Evolutionary conservation across 1,140 invertebrate species (phyloP), one percentile per base, ranked within the genome.

Genomic region (Drosophila paulistorum): DNA sequence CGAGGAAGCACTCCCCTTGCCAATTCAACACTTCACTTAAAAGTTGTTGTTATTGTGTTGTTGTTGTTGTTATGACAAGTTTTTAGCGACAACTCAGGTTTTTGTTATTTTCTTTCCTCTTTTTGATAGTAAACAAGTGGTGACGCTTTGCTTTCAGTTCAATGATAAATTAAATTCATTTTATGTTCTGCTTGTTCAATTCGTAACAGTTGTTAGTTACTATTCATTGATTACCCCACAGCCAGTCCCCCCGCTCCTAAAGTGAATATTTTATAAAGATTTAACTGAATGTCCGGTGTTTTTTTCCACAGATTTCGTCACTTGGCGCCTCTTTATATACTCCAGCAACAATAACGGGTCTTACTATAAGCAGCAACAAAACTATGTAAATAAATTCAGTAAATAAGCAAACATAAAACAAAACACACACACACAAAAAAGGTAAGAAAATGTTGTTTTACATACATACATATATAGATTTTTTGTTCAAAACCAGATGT

Each of bases 111-210:
- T 39, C 3, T 13, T 39, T 68, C 78, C 57, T 81, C 75, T 78
- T 67, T 67, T 61, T 68, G 54, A 76, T 71, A 67, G 80, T 80
- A 77, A 83, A 83, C 84, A 89, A 87, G 79, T 77, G 76, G 41
- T 54, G 41, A 64, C 14, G 58, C 33, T 48, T 48, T 9, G 14
- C 6, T 9, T 48, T 48, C 17, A 68, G 64, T 59, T 75, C 64
- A 62, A 68, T 41, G 42, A 65, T 48, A 68, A 41, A 23, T 13
- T 14, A 61, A 71, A 57, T 59, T 30, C 1, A 35, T 10, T 48
- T 55, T 55, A n/a, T 13, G 30, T 59, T 33, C 30, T 59, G 35
- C n/a, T 14, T 33, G 23, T 59, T 59, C 23, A 39, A 33, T 59
- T 55, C 6, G 7, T 14, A n/a, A 14, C 55, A 37, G 33, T 11